Evolutionary conservation across 1,140 invertebrate species (phyloP), one percentile per base, ranked within the genome.

Genomic region (Sinella curviseta): DNA sequence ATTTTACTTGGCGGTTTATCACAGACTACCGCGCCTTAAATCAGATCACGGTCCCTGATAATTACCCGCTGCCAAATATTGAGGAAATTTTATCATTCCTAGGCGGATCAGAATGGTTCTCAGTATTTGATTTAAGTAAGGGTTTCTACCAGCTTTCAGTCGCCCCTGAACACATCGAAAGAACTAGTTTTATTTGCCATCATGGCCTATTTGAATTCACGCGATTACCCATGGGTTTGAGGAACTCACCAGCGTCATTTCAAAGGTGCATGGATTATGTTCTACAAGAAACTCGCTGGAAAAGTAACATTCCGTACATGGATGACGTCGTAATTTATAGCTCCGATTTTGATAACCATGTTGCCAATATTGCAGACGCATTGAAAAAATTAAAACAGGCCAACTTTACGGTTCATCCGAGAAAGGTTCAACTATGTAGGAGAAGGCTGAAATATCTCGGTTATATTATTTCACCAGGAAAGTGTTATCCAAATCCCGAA

Each of bases 121-220:
- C 84, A 1, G 78, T 82, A 0, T 74, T 88, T 0, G 87, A 90
- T 85, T 83, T 90, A 60, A 80, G 82, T 0, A 85, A 84, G 24
- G 90, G 90, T 0, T 91, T 88, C 80, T 87, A 87, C 83, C 89
- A 89, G 83, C 35, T 89, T 82, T 33, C 86, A 3, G 77, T 88
- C 0, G 81, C 85, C 57, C 80, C 83, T 28, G 83, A 85, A 48
- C 14, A 75, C 28, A 36, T 8, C 1, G 1, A 8, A 12, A 36
- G 31, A 39, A 87, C 87, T 4, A 86, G 84, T 36, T 87, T 84
- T 77, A 84, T 33, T 82, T 82, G 80, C 57, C 86, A 78, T 24
- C 48, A 75, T 8, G 84, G 83, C 16, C 67, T 82, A 33, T 86
- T 60, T 54, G 79, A 86, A 78, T 86, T 82, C 48, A 26, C n/a